Percentiles rank a stretch among this genome's conserved stretches.
These are phyloP conservation scores for Drosophila bifasciata DNA, from an alignment of 1,140 invertebrate species.

Conservation along the genomic window DNA sequence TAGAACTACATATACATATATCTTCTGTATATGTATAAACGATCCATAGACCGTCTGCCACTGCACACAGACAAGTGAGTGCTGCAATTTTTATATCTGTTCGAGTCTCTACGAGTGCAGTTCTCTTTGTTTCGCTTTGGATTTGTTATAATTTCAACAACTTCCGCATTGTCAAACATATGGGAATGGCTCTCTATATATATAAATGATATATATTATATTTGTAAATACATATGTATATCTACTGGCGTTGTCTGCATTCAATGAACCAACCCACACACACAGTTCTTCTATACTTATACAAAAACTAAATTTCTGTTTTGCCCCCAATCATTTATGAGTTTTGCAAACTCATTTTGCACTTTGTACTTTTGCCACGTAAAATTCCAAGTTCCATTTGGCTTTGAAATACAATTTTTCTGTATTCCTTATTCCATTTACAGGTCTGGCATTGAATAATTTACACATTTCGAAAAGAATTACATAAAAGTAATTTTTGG, in stretches of 20 bases:
- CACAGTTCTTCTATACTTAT: slow-evolving; percentile 46
- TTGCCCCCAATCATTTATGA: slow-evolving; percentile 16
- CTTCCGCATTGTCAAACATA: slow-evolving; percentile 80
- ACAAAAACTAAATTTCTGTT: slow-evolving; percentile 29
- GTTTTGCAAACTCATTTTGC: slow-evolving; percentile 5
- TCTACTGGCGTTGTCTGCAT: slow-evolving; percentile 50
- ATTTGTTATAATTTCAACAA: slow-evolving; percentile 78
- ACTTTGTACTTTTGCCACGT: slow-evolving; percentile 19
- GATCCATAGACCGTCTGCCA: slow-evolving; percentile 35
- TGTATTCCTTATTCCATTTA: slow-evolving; percentile 27
- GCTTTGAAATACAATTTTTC: slow-evolving; percentile 35
- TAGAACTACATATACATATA: slow-evolving; percentile 25
- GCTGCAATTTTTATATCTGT: slow-evolving; percentile 60
- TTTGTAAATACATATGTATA: no score
- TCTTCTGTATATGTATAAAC: slow-evolving; percentile 37
- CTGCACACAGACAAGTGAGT: slow-evolving; percentile 34
- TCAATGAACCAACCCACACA: slow-evolving; percentile 60
- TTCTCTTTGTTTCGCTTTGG: slow-evolving; percentile 76
- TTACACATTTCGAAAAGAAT: slow-evolving; percentile 25
- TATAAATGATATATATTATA: slow-evolving; percentile 20
- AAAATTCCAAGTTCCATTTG: slow-evolving; percentile 28
- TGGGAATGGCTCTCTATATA: slow-evolving; percentile 26
- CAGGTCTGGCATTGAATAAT: slow-evolving; percentile 38
- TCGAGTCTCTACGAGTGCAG: slow-evolving; percentile 50
- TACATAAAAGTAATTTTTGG: slow-evolving; percentile 9